Percentiles rank a stretch among this genome's conserved stretches.
Evolutionary conservation across 2,113 vertebrate species (phyloP).

Genomic region (Nipponia nippon): DNA sequence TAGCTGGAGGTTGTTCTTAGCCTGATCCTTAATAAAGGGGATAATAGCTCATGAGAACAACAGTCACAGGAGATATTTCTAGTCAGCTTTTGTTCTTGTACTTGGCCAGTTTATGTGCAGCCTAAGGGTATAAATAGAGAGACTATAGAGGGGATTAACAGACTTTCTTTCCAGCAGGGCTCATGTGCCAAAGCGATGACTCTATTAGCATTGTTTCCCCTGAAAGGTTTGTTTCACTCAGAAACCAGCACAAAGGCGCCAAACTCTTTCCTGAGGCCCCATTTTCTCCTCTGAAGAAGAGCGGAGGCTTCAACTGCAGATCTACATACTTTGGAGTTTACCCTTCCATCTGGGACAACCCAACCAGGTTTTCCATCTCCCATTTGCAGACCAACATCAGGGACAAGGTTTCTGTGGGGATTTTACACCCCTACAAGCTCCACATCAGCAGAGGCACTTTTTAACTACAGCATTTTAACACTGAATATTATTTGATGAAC

Average conservation of each 20-base stretch:
- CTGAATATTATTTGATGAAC: background rate
- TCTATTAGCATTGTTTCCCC: constrained; percentile 33
- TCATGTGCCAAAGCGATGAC: constrained; percentile 35
- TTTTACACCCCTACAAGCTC: background rate
- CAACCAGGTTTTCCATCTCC: background rate
- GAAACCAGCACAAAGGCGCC: constrained; percentile 15
- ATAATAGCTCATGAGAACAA: constrained; percentile 53
- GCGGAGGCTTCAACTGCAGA: background rate
- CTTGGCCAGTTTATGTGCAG: constrained; percentile 19
- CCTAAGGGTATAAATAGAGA: constrained; percentile 57
- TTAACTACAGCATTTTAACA: background rate
- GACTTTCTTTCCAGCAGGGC: constrained; percentile 17
- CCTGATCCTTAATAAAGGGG: constrained; percentile 49
- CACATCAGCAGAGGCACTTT: background rate
- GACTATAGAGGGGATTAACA: constrained; percentile 46
- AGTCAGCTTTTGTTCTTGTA: constrained; percentile 54
- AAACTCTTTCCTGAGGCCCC: background rate
- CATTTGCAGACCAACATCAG: background rate
- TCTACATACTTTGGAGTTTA: background rate
- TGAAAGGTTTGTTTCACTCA: constrained; percentile 25
- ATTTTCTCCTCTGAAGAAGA: background rate
- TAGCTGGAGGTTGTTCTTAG: constrained; percentile 38
- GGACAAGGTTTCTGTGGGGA: background rate
- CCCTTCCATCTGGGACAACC: background rate
- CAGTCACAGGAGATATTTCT: constrained; percentile 23